Evolutionary conservation across 64 coral and sea anemone species (phyloP).

Genomic region (Stichodactyla mertensii): DNA sequence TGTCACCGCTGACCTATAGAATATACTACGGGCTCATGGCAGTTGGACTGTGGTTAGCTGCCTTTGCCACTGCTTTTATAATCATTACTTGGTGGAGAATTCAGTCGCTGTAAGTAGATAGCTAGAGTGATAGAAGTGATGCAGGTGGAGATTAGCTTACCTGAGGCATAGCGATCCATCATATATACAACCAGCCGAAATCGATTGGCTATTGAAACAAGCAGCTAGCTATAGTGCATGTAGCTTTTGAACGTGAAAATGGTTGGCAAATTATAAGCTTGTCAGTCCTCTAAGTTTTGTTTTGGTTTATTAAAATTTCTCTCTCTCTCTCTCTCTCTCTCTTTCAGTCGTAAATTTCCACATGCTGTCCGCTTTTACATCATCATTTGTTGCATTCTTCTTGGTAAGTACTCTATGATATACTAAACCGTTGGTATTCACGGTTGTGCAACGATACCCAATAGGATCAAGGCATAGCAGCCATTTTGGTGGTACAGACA

Average conservation of each 20-base stretch:
- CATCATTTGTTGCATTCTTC: slow-evolving; percentile 70
- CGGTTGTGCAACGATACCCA: too few relatives aligned
- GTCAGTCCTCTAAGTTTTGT: too few relatives aligned
- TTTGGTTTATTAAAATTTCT: neutral
- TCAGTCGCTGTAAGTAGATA: slow-evolving; percentile 41
- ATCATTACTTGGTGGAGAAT: slow-evolving; percentile 68
- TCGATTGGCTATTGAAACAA: too few relatives aligned
- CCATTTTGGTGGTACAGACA: too few relatives aligned
- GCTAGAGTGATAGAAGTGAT: neutral
- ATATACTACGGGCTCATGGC: slow-evolving; percentile 43
- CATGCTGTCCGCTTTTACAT: slow-evolving; percentile 89
- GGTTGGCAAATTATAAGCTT: too few relatives aligned
- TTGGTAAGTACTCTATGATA: slow-evolving; percentile 41
- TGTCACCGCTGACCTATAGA: slow-evolving; percentile 19
- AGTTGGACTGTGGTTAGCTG: slow-evolving; percentile 55
- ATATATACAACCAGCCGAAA: too few relatives aligned
- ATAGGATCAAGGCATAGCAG: too few relatives aligned
- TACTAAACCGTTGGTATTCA: too few relatives aligned
- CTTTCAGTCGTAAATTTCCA: slow-evolving; percentile 80
- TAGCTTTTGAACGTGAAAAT: too few relatives aligned
- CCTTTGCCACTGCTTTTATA: slow-evolving; percentile 56
- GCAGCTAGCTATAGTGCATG: too few relatives aligned
- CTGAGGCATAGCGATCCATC: too few relatives aligned
- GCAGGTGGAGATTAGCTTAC: too few relatives aligned
- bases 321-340: neutral